Evolutionary conservation across 2,797 vertebrate genomes (phyloP).

Genomic region (Betta splendens): DNA sequence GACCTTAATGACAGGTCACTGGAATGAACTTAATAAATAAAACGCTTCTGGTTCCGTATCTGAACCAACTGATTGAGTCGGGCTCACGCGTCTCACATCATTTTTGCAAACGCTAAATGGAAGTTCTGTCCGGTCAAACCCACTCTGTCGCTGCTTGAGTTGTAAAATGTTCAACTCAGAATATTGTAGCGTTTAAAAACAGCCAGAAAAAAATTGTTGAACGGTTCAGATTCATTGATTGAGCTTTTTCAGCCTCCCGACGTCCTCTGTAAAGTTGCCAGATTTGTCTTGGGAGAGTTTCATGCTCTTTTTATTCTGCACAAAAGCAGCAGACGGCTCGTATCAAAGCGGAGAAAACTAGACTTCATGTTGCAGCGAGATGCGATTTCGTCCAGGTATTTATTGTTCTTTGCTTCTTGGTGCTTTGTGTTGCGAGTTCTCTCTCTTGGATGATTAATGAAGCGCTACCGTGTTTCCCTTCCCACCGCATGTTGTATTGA

Average conservation of each 20-base stretch:
- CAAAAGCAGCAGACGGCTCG: slow-evolving; percentile 52
- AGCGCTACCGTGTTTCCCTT: slow-evolving; percentile 8
- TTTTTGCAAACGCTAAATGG: slow-evolving; percentile 6
- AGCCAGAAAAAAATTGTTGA: too few species aligned
- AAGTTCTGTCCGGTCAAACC: background rate
- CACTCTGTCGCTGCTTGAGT: too few species aligned
- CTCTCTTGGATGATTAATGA: slow-evolving; percentile 39
- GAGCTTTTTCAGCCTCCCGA: too few species aligned
- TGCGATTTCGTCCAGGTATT: slow-evolving; percentile 9
- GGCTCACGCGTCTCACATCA: slow-evolving; percentile 1
- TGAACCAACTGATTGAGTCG: slow-evolving; percentile 10
- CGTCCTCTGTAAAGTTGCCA: too few species aligned
- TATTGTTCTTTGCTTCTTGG: background rate
- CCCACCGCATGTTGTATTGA: slow-evolving; percentile 28
- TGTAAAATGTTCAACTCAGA: too few species aligned
- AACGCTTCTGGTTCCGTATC: slow-evolving; percentile 4
- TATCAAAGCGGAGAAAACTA: slow-evolving; percentile 1
- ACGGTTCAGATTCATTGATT: too few species aligned
- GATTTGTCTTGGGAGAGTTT: slow-evolving; percentile 61
- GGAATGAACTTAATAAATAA: too few species aligned
- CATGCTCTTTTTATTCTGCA: slow-evolving; percentile 36
- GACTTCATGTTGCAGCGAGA: slow-evolving; percentile 23
- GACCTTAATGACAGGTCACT: slow-evolving; percentile 1
- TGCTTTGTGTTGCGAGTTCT: slow-evolving; percentile 6
- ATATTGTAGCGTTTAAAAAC: too few species aligned